Percentiles rank a stretch among this genome's conserved stretches.
These are phyloP conservation scores for Brachyistius frenatus DNA, from an alignment of 2,113 vertebrate genomes.

Conservation along the genomic window DNA sequence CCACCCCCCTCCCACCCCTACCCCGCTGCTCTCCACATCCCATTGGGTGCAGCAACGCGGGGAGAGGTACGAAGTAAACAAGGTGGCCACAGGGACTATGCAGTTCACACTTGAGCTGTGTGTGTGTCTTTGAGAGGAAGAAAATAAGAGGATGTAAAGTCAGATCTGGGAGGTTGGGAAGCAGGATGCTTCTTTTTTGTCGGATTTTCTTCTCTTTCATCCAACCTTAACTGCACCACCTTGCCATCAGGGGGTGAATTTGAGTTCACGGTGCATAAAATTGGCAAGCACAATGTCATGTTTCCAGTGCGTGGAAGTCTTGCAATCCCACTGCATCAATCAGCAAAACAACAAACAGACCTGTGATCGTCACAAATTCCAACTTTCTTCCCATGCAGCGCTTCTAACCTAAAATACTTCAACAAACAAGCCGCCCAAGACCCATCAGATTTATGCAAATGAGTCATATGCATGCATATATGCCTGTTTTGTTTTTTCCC, in stretches of 20 bases:
- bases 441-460: constrained; percentile 51
- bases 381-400: neutral
- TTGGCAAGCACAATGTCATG: neutral
- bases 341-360: neutral
- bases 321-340: constrained; percentile 49
- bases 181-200: neutral
- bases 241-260: neutral
- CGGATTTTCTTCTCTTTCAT: neutral
- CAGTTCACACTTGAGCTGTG: constrained; percentile 2
- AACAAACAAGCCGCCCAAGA: constrained; percentile 19
- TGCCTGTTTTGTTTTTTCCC: constrained; percentile 19
- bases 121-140: constrained; percentile 5
- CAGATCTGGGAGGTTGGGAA: neutral
- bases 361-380: constrained; percentile 27
- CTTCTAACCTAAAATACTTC: constrained; percentile 59
- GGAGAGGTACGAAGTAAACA: constrained; percentile 58
- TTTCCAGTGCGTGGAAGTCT: neutral
- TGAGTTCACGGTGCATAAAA: neutral
- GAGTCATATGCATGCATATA: constrained; percentile 29
- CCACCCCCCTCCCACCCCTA: neutral
- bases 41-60: constrained; percentile 22
- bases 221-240: neutral
- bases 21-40: neutral
- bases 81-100: constrained; percentile 39
- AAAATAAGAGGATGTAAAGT: neutral